Conservation (phyloP, 2,113 vertebrate genomes). For the Tychaedon coryphoeus region DNA sequence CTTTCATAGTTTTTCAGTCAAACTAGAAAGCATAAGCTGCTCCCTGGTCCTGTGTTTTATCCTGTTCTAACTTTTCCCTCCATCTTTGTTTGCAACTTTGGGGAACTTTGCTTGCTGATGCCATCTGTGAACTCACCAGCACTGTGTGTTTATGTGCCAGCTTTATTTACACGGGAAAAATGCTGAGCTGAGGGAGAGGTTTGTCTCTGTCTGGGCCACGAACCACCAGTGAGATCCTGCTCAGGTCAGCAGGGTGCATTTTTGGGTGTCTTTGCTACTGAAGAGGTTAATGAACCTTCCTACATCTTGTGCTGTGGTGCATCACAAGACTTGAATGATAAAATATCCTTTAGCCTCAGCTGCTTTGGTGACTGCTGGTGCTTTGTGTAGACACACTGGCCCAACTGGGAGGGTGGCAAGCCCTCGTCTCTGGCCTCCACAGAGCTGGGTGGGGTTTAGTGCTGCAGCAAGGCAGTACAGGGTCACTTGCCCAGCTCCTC, state of each 20-base stretch:
- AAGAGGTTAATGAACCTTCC: background rate
- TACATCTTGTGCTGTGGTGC: background rate
- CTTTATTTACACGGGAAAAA: background rate
- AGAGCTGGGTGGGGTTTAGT: background rate
- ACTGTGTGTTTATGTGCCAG: background rate
- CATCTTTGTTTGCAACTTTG: background rate
- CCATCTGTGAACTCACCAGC: background rate
- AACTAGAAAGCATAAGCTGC: background rate
- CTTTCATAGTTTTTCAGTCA: background rate
- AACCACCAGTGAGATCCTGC: background rate
- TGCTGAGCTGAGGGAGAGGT: accelerated
- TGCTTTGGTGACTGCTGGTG: background rate
- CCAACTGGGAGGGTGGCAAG: background rate
- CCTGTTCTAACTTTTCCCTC: background rate
- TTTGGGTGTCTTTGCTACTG: background rate
- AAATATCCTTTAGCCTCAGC: background rate
- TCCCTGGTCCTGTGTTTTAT: background rate
- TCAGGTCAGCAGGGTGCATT: background rate
- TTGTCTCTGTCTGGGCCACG: background rate
- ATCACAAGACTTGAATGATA: background rate
- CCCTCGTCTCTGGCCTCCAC: background rate
- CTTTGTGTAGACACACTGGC: background rate
- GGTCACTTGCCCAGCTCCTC: background rate
- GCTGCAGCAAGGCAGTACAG: background rate
- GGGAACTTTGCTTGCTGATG: background rate